Evolutionary conservation across 2,888 invertebrate species (phyloP), one percentile per base, ranked within the genome.

Genomic region (Pherbina coryleti): DNA sequence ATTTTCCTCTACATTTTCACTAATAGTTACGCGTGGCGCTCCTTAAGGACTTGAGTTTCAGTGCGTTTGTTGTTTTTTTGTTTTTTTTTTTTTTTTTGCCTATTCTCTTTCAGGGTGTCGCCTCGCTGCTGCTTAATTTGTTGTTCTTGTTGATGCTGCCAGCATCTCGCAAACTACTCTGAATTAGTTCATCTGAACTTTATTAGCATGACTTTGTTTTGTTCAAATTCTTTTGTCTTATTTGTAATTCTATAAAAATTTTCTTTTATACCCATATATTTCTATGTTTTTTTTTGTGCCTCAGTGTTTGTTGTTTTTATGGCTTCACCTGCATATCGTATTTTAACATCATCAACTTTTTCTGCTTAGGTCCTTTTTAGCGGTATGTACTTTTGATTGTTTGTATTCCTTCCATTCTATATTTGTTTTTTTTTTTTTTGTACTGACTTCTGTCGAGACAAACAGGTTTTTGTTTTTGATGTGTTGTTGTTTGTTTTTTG

Each of bases 171-270:
- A 25, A 60, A 60, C 60, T 25, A 60, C 28, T 60, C 60, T 22
- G 28, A 60, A 60, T 60, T 60, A 60, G 60, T 60, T 60, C 60
- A 60, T 28, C 60, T 60, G 60, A 19, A 28, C 60, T 19, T 60
- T 37, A 37, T 37, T 8, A 37, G 60, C 28, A 22, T 60, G 60
- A 14, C 5, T 1, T 25, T 60, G 4, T 60, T 25, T 60, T 22
- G 22, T 60, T n/a, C 11, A 25, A 28, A 25, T 60, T 22, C 60
- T 22, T 60, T 25, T 60, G 60, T 25, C 3, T 25, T 60, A 25
- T 5, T 60, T 19, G 9, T 11, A 22, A 11, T 60, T 44, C 11
- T 11, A 44, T 44, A 44, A 44, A 44, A 11, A 44, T 14, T 11
- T 11, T 11, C 11, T 44, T 11, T 44, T 44, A 11, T 11, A 44